Base-by-base conservation (phyloP, 2,113 vertebrate genomes). In the Brevimyrus niger region DNA sequence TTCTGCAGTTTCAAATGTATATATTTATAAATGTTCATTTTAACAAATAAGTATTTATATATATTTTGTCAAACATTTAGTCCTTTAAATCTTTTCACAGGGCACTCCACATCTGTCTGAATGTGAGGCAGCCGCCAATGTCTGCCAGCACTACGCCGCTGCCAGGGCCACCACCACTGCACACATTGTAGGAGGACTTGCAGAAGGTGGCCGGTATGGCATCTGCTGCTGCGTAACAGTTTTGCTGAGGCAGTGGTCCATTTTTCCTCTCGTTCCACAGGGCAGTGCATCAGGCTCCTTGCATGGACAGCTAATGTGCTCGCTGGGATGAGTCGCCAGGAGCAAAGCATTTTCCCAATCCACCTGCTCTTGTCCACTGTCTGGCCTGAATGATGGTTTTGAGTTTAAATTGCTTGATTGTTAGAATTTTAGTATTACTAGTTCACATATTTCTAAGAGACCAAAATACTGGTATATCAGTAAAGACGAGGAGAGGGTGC, bases 1-100 rank as follows among this genome's bases (percentile, higher is more conserved):
- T 93, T 93, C 90, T 89, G 51, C 73, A 91, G 91, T 90, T 89
- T 89, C 76, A 89, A 84, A 89, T 89, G 80, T 82, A 89, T 83
- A 15, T 85, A 55, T 88, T 61, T 88, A 61, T 80, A 61, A 47
- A 88, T 53, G 88, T 92, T 87, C 88, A 91, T 90, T 88, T 89
- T 90, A 15, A 89, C 89, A 90, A 91, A 90, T 94, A 69, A 35
- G 55, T 91, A 86, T 87, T 90, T 80, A 48, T 11, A 84, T 38
- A 50, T 73, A 88, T 88, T 82, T 58, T 89, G 69, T 91, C 44
- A 73, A 44, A 55, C 82, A 89, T 46, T 48, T n/a, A 23, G 87
- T 87, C 87, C 31, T 65, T 58, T 65, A 87, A 42, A 53, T 87
- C 50, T 31, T 35, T 27, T 31, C 11, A 31, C n/a, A 53, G 42